Evolutionary conservation across 2,888 invertebrate genomes (phyloP).

Genomic region (Cataglyphis cursor): DNA sequence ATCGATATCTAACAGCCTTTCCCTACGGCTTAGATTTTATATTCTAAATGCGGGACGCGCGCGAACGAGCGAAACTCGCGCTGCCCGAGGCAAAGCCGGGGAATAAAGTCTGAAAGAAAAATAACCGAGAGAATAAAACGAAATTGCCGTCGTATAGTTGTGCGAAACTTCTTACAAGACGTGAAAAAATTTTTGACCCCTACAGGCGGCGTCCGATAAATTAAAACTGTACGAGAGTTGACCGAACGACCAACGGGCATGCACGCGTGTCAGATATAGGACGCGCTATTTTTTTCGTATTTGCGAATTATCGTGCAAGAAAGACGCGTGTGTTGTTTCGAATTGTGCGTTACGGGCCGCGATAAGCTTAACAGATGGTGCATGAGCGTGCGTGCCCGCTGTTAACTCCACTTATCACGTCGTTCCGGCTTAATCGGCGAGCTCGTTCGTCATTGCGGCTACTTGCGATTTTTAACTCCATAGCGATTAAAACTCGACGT

Average conservation of each 20-base stretch:
- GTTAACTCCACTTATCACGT: conserved; percentile 29
- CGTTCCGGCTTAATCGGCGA: conserved; percentile 22
- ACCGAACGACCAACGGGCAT: conserved; percentile 60
- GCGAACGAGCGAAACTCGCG: background rate
- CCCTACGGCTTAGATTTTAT: conserved; percentile 32
- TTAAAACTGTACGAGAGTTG: conserved; percentile 34
- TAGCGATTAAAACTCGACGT: background rate
- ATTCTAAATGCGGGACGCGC: background rate
- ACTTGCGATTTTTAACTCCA: conserved; percentile 16
- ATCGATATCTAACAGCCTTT: conserved; percentile 55
- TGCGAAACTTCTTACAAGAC: background rate
- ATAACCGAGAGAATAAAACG: background rate
- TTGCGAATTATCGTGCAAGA: conserved; percentile 51
- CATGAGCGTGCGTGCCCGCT: background rate
- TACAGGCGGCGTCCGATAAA: conserved; percentile 49
- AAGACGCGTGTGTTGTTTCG: conserved; percentile 56
- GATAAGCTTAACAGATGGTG: conserved; percentile 68
- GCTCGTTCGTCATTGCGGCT: conserved; percentile 30
- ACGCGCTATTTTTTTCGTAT: background rate
- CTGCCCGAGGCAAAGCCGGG: background rate
- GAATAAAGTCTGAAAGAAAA: background rate
- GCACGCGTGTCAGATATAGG: conserved; percentile 46
- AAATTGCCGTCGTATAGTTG: background rate
- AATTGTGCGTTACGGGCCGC: conserved; percentile 44
- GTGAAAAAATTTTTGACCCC: conserved; percentile 16